Base-by-base conservation (phyloP, 2,797 vertebrate species). In the Buceros bicornis region DNA sequence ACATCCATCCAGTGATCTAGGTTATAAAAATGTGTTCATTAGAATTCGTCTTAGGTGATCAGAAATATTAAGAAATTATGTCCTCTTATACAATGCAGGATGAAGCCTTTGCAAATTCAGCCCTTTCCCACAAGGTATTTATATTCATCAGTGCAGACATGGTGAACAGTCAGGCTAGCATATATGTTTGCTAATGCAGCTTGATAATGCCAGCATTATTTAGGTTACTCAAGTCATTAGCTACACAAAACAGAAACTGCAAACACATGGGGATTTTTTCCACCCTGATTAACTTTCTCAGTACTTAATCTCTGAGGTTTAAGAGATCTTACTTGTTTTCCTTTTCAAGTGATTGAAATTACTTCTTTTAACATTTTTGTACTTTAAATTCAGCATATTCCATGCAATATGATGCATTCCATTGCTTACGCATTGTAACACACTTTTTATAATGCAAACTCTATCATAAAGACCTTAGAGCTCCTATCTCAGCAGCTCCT, bases 321-420 rank as follows among this genome's bases (percentile, higher is more conserved):
- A 78, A 84, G 62, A 95, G 42, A 94, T 58, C 25, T 16, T 67
- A 58, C 19, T 88, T 91, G 19, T 57, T 86, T 91, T 74, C 18
- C 20, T 70, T 94, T 87, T 51, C 40, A 56, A 56, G 40, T 62
- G 35, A 77, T 81, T 85, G 94, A 93, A 95, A 93, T 88, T 69
- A 70, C 6, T 65, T 64, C 1, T 45, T 91, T 84, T 87, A 50
- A 66, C 29, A 45, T 48, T 74, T 82, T 31, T 28, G 48, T 77
- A 86, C 43, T 95, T 95, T 82, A 81, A 96, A 81, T 90, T 76
- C 82, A 95, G 28, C 66, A 78, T 91, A 94, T 76, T 87, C 73
- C 71, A 66, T 92, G 61, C 66, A 94, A 93, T 90, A 90, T 80
- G 53, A 82, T 82, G 64, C 17, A 33, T 77, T 90, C 72, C 61